Evolutionary conservation across 1,140 invertebrate species (phyloP), one percentile per base, ranked within the genome.

Genomic region (Zaprionus ghesquierei): DNA sequence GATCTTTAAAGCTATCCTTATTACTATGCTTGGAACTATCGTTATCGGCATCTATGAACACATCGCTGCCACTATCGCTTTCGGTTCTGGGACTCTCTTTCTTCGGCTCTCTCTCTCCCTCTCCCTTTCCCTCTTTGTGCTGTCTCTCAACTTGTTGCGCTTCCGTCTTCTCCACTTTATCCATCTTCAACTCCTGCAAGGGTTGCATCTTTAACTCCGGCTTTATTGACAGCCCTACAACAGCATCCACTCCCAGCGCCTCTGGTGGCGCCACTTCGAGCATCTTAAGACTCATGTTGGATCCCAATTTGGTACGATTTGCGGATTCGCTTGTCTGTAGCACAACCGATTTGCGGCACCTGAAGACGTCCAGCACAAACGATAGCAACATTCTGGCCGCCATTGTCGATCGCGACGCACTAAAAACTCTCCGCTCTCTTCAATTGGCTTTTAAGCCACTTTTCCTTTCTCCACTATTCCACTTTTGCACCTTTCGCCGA

Each of bases 321-420:
- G 1, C 13, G 29, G 13, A n/a, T 31, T n/a, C 3, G n/a, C 35
- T 13, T 20, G 53, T 1, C 13, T 23, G 49, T 0, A 10, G n/a
- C 25, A 65, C 9, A 1, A 66, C 23, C 3, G 54, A 41, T 8
- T 64, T 51, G 12, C 61, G 58, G 18, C 82, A 82, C 2, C 53
- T 60, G 8, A 87, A 72, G 2, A 86, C 35, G 13, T 82, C 63
- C 51, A 71, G 27, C 6, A 87, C 23, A 1, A 79, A 54, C 3
- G 65, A 55, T 27, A 87, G 22, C 38, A 87, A 62, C 75, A 87
- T 66, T 33, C 53, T 15, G 35, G 12, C 49, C 20, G 64, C 50
- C 71, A 74, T 77, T 58, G 25, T 22, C 8, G 35, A n/a, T 54
- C 35, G 13, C 33, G 29, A 54, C 22, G 22, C 12, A 72, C 63